Evolutionary conservation across 2,113 vertebrate species (phyloP).

Genomic region (human): DNA sequence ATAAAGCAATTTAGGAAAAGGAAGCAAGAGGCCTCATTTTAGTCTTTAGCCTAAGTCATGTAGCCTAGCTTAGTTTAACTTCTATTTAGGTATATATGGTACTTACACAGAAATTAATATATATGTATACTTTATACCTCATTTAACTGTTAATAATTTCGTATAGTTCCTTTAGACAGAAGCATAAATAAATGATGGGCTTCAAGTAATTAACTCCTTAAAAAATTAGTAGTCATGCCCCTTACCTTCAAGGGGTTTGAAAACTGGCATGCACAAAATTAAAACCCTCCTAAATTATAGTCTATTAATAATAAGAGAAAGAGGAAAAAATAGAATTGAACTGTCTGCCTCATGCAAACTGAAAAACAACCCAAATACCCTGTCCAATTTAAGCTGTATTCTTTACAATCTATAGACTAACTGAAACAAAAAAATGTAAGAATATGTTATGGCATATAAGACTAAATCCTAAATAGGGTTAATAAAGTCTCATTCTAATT

Average conservation of each 20-base stretch:
- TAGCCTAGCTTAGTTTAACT: background rate
- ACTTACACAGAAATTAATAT: background rate
- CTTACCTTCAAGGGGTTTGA: background rate
- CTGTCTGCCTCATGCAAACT: conserved; percentile 8
- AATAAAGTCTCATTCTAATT: background rate
- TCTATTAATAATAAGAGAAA: background rate
- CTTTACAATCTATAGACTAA: background rate
- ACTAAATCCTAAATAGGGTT: background rate
- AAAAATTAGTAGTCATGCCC: background rate
- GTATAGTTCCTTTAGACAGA: background rate
- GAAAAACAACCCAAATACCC: conserved; percentile 53
- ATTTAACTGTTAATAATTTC: conserved; percentile 23
- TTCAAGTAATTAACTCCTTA: background rate
- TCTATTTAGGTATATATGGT: background rate
- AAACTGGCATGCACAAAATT: background rate
- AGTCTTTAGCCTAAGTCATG: background rate
- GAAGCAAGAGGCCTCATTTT: background rate
- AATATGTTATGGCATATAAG: background rate
- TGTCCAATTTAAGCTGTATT: background rate
- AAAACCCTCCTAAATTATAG: conserved; percentile 9
- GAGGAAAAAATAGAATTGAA: background rate
- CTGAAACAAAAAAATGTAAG: background rate
- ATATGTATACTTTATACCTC: background rate
- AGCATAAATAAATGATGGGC: background rate
- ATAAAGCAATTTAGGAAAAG: background rate